Conservation (phyloP, 2,888 invertebrate species). For the Leptothorax acervorum region DNA sequence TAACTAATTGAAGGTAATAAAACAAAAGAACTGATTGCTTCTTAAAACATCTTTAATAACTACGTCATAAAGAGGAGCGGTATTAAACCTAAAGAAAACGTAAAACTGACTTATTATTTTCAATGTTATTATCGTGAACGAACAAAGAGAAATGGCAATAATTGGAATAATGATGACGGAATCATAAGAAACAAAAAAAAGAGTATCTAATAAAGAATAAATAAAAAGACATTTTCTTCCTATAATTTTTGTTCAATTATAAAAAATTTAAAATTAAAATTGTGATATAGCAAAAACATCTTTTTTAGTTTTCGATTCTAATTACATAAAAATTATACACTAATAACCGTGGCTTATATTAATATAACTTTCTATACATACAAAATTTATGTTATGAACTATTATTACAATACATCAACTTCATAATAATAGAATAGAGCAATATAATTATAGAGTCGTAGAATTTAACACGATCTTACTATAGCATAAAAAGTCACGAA, state of each 20-base stretch:
- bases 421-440: background rate
- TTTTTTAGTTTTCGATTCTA: background rate
- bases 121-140: background rate
- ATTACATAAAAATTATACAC: background rate
- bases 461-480: background rate
- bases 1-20: constrained; percentile 2
- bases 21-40: background rate
- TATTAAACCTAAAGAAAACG: background rate
- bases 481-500: background rate
- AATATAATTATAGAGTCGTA: background rate
- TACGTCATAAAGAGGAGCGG: background rate
- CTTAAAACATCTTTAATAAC: background rate
- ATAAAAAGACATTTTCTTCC: background rate
- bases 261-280: background rate
- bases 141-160: background rate
- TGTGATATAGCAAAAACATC: background rate
- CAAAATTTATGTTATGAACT: too few species aligned
- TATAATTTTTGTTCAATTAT: background rate
- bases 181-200: too few species aligned
- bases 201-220: background rate
- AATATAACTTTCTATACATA: background rate
- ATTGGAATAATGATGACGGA: background rate
- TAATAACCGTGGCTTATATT: background rate
- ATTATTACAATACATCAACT: background rate
- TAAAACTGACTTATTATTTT: background rate